Conservation (phyloP, 2,888 invertebrate species). For the Polymixis lichenea region DNA sequence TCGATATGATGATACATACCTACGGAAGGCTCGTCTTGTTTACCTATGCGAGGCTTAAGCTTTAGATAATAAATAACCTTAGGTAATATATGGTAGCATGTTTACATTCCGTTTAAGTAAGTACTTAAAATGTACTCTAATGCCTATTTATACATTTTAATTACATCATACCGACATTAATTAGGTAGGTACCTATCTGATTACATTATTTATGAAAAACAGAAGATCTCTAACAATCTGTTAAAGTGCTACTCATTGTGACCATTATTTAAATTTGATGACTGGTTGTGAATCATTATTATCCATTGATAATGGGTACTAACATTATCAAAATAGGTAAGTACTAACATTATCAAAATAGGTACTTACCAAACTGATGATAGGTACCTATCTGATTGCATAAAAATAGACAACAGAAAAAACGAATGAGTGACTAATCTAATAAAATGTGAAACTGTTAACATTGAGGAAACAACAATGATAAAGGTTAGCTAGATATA, state of each 20-base stretch:
- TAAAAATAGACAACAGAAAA: constrained; percentile 30
- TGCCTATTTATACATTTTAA: constrained; percentile 10
- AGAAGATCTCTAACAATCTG: background rate
- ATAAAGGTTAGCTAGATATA: constrained; percentile 3
- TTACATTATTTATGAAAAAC: background rate
- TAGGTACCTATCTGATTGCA: background rate
- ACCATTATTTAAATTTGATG: background rate
- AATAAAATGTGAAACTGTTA: constrained; percentile 13
- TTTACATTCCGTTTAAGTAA: constrained; percentile 11
- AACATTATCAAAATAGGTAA: background rate
- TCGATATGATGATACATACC: background rate
- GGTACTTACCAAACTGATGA: background rate
- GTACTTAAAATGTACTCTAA: background rate
- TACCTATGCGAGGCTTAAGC: background rate
- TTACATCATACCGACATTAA: background rate
- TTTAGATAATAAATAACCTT: constrained; percentile 10
- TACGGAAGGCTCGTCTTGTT: constrained; percentile 6
- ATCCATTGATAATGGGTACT: background rate
- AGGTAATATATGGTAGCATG: background rate
- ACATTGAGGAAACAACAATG: constrained; percentile 16
- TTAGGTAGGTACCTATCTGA: too few relatives aligned
- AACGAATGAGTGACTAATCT: constrained; percentile 8
- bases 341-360: background rate
- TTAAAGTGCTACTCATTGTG: constrained; percentile 7
- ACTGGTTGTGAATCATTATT: constrained; percentile 18